Percentiles rank a stretch among this genome's conserved stretches.
Conservation (phyloP, 2,113 vertebrate species). For the Rhagologus leucostigma region DNA sequence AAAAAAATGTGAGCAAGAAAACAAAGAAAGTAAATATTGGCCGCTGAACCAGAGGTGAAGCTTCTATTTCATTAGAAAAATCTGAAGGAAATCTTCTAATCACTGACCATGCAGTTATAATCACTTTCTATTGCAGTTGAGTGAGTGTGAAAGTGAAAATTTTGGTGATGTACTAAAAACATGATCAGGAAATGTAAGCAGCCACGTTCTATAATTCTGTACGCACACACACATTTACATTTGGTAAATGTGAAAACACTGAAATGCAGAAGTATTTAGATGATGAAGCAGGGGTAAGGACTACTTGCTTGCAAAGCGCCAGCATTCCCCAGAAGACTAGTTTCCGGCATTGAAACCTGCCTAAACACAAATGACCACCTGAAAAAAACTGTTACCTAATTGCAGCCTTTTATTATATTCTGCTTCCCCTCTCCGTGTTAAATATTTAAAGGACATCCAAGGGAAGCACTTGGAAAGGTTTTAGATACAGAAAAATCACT, state of each 20-base stretch:
- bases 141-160: not conserved
- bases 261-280: not conserved
- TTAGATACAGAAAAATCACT: not conserved
- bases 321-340: not conserved
- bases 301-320: not conserved
- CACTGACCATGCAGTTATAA: accelerated
- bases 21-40: not conserved
- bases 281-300: not conserved
- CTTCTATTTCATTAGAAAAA: not conserved
- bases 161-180: not conserved
- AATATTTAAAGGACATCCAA: not conserved
- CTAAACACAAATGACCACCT: not conserved
- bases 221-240: accelerated
- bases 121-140: not conserved
- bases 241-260: not conserved
- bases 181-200: not conserved
- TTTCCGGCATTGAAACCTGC: not conserved
- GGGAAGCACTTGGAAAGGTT: not conserved
- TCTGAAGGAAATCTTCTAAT: not conserved
- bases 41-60: not conserved
- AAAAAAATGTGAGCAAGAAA: not conserved
- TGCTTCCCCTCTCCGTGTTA: not conserved
- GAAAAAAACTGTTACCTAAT: not conserved
- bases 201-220: not conserved
- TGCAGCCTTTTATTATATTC: not conserved